Evolutionary conservation across 1,140 invertebrate genomes (phyloP).

Genomic region (Zaprionus tsacasi): DNA sequence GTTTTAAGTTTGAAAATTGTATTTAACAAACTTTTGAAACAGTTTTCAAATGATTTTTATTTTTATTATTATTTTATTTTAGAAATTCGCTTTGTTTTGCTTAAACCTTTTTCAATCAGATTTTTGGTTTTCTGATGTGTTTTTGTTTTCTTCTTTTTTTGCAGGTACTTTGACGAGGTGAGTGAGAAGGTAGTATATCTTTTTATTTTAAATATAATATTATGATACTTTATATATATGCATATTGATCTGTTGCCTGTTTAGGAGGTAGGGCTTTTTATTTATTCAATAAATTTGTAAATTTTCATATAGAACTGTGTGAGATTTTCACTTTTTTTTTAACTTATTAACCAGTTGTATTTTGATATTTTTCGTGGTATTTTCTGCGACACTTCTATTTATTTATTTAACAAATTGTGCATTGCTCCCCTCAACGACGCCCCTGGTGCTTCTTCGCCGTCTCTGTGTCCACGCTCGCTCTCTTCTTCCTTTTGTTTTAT

Average conservation of each 20-base stretch:
- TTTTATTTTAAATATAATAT: constrained; percentile 41
- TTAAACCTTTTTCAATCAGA: constrained; percentile 1
- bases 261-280: constrained; percentile 41
- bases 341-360: constrained; percentile 36
- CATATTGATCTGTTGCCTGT: constrained; percentile 29
- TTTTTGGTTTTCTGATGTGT: constrained; percentile 31
- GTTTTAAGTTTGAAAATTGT: constrained; percentile 16
- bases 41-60: constrained; percentile 7
- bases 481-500: neutral
- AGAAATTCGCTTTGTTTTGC: constrained; percentile 39
- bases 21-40: constrained; percentile 27
- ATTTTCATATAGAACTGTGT: constrained; percentile 28
- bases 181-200: constrained; percentile 61
- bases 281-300: constrained; percentile 19
- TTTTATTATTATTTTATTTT: constrained; percentile 16
- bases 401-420: constrained; percentile 32
- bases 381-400: constrained; percentile 16
- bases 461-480: constrained; percentile 8
- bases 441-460: neutral
- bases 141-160: constrained; percentile 32
- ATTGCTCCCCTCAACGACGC: constrained; percentile 24
- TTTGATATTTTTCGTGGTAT: constrained; percentile 10
- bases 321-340: constrained; percentile 24
- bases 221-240: constrained; percentile 47
- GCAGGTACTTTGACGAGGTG: constrained; percentile 78